Evolutionary conservation across 2,888 invertebrate species (phyloP).

Genomic region (Platypus cylindrus): DNA sequence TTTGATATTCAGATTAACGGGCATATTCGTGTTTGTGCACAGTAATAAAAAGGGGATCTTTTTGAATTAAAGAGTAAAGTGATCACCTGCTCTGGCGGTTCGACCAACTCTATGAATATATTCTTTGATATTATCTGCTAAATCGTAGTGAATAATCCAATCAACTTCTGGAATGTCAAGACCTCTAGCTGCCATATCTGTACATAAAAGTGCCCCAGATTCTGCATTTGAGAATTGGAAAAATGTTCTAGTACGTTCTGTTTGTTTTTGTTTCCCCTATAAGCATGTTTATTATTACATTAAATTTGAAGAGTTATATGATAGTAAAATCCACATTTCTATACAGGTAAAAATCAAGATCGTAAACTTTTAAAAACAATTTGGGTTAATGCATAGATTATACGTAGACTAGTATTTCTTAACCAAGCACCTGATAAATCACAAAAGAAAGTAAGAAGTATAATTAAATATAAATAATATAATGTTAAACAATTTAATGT

Average conservation of each 20-base stretch:
- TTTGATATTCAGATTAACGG: background rate
- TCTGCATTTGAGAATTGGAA: conserved; percentile 96
- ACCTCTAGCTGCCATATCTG: conserved; percentile 95
- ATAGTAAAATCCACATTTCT: no score
- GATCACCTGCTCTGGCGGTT: conserved; percentile 86
- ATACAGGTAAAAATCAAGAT: no score
- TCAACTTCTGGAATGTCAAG: conserved; percentile 95
- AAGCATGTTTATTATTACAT: no score
- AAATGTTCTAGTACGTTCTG: conserved; percentile 91
- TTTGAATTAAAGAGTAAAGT: no score
- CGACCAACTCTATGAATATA: conserved; percentile 79
- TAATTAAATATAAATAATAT: no score
- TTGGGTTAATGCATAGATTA: no score
- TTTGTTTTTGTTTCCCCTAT: conserved; percentile 97
- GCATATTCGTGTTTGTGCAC: background rate
- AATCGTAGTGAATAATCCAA: conserved; percentile 99
- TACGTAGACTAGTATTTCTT: no score
- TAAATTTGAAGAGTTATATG: no score
- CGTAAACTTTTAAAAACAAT: no score
- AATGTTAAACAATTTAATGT: no score
- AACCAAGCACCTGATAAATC: no score
- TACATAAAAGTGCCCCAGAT: conserved; percentile 84
- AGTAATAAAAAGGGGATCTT: background rate
- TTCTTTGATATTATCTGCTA: conserved; percentile 99
- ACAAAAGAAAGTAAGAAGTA: no score